These are phyloP conservation scores for Globia sparganii DNA, from an alignment of 2,888 invertebrate species.

Conservation along the genomic window DNA sequence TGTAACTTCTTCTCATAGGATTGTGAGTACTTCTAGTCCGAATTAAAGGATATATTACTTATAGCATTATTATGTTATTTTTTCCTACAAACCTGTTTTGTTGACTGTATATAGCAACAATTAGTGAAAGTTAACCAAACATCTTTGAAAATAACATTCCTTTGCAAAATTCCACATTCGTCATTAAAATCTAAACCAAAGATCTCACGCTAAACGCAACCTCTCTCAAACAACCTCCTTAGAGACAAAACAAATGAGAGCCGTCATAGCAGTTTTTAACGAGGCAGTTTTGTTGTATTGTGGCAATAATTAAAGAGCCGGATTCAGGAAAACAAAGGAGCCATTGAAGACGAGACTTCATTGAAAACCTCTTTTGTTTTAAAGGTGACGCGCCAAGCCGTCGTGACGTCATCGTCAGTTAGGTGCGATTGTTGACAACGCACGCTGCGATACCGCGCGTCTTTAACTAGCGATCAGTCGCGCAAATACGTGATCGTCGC, in stretches of 20 bases:
- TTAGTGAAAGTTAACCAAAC: background rate
- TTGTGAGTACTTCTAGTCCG: too few species aligned
- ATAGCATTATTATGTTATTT: too few species aligned
- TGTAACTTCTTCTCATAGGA: too few species aligned
- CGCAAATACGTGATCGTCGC: too few species aligned
- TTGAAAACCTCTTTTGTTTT: conserved; percentile 44
- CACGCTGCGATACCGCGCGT: background rate
- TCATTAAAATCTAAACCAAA: background rate
- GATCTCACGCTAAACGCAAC: background rate
- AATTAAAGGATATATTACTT: too few species aligned
- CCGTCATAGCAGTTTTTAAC: conserved; percentile 30
- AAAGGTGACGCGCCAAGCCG: background rate
- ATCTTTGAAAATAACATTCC: background rate
- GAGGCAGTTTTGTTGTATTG: conserved; percentile 55
- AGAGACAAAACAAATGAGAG: conserved; percentile 17
- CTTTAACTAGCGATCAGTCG: too few species aligned
- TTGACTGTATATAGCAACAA: background rate
- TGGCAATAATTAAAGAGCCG: conserved; percentile 56
- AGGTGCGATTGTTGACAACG: background rate
- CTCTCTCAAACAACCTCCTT: background rate
- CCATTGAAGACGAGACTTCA: conserved; percentile 46
- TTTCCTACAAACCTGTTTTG: background rate
- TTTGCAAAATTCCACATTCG: background rate
- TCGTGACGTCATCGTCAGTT: background rate
- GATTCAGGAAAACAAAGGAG: conserved; percentile 42